These are phyloP conservation scores for Melanargia galathea DNA, from an alignment of 2,888 invertebrate species.

Conservation along the genomic window DNA sequence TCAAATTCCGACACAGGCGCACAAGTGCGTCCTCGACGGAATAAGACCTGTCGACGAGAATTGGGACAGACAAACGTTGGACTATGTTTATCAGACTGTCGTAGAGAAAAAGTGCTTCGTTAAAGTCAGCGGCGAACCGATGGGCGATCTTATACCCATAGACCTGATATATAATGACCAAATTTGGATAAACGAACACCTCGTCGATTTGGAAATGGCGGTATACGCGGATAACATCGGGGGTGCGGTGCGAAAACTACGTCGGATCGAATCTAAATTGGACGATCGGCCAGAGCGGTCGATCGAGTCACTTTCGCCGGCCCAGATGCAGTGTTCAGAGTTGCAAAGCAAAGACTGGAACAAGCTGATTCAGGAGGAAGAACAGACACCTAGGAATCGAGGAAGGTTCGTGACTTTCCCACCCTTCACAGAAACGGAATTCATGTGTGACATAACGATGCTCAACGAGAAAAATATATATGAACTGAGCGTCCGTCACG, in stretches of 20 bases:
- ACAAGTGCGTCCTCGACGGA: conserved; percentile 80
- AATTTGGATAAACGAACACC: conserved; percentile 71
- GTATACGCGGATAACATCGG: conserved; percentile 62
- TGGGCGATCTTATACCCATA: conserved; percentile 59
- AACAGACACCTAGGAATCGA: conserved; percentile 37
- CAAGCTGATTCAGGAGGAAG: conserved; percentile 57
- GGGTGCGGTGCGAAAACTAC: conserved; percentile 58
- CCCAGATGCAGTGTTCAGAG: conserved; percentile 47
- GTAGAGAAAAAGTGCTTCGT: conserved; percentile 83
- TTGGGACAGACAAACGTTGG: conserved; percentile 82
- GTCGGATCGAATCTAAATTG: conserved; percentile 59
- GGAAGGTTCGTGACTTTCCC: conserved; percentile 52
- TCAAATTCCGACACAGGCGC: conserved; percentile 85
- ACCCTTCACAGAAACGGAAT: conserved; percentile 50
- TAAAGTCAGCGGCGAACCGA: conserved; percentile 61
- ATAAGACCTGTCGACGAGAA: conserved; percentile 55
- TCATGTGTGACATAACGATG: conserved; percentile 59
- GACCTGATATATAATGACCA: conserved; percentile 66
- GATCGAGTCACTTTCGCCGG: conserved; percentile 50
- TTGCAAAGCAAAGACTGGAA: conserved; percentile 61
- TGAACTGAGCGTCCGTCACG: conserved; percentile 62
- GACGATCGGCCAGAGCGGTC: conserved; percentile 46
- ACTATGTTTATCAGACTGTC: conserved; percentile 82
- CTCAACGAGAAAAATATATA: conserved; percentile 58
- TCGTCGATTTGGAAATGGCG: conserved; percentile 74